phyloP scores from a whole-genome alignment of 1,140 invertebrate genomes.

The Aplysia californica region DNA sequence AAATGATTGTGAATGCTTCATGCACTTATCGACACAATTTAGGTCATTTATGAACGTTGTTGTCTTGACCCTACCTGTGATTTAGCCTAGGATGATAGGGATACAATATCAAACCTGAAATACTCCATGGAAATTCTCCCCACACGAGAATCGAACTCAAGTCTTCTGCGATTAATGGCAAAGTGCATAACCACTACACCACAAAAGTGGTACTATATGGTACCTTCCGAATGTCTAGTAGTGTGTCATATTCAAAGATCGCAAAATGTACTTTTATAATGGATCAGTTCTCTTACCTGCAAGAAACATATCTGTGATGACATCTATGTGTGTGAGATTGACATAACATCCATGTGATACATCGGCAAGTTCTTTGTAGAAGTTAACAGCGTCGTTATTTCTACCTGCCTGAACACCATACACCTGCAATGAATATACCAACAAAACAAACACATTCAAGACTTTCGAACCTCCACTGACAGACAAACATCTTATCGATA shows the following conservation, averaged over 20 bases:
- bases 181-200: no score
- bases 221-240: no score
- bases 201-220: no score
- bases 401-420: constrained; percentile 55
- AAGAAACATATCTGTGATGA: constrained; percentile 64
- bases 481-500: background rate
- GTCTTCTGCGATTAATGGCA: no score
- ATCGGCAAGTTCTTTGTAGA: constrained; percentile 56
- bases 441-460: background rate
- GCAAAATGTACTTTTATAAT: background rate
- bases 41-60: background rate
- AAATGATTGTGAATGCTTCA: no score
- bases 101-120: background rate
- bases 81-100: background rate
- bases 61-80: background rate
- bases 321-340: constrained; percentile 47
- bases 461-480: background rate
- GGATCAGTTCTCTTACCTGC: constrained; percentile 43
- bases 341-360: constrained; percentile 51
- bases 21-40: no score
- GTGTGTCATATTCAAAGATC: no score
- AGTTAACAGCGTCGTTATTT: constrained; percentile 10
- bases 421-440: constrained; percentile 38
- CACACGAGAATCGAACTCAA: no score
- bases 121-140: no score